A percentile compares a stretch with the other conserved stretches of the same genome.
phyloP scores from a whole-genome alignment of 2,888 invertebrate species.

The Allygus modestus region DNA sequence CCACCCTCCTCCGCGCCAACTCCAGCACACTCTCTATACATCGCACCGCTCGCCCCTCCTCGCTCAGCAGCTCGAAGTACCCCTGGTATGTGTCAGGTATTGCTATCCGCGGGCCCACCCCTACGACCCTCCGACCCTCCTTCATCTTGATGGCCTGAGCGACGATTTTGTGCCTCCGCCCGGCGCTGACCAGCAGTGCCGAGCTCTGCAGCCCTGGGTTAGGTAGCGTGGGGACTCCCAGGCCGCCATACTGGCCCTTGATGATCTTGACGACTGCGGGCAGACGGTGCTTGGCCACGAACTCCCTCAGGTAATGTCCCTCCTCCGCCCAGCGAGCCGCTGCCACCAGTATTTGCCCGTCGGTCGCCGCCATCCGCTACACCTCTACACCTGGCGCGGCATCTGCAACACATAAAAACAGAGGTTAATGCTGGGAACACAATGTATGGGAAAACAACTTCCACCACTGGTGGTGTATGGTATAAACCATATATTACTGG shows the following conservation, averaged over 20 bases:
- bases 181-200: constrained; percentile 90
- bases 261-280: constrained; percentile 94
- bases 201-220: constrained; percentile 92
- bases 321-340: constrained; percentile 88
- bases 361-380: constrained; percentile 80
- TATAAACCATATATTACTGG: too few species aligned
- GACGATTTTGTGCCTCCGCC: constrained; percentile 90
- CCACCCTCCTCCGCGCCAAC: constrained; percentile 83
- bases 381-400: constrained; percentile 73
- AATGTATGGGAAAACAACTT: background rate
- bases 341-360: constrained; percentile 93
- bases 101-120: constrained; percentile 89
- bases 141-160: constrained; percentile 93
- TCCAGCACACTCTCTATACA: constrained; percentile 94
- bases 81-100: constrained; percentile 95
- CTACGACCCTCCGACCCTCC: constrained; percentile 89
- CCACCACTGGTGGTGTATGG: too few species aligned
- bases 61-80: constrained; percentile 95
- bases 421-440: constrained; percentile 16
- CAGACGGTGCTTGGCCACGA: constrained; percentile 83
- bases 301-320: constrained; percentile 85
- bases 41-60: constrained; percentile 94
- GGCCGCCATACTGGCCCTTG: constrained; percentile 94
- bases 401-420: constrained; percentile 77
- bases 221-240: constrained; percentile 92